A percentile compares a stretch with the other conserved stretches of the same genome.
Conservation (phyloP, 2,888 invertebrate genomes). For the Zygothrica quintamaculata region DNA sequence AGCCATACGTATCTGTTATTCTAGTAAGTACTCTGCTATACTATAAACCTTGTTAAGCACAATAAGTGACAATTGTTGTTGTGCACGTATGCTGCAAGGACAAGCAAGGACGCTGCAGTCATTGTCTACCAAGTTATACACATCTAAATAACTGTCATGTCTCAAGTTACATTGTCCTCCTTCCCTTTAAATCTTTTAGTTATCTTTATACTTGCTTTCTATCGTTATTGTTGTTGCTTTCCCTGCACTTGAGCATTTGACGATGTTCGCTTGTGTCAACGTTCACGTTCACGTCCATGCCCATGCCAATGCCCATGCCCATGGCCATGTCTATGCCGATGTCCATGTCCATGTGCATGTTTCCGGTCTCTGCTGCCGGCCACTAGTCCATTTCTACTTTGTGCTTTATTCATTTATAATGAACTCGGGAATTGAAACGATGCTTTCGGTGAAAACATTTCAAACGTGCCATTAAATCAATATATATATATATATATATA, state of each 20-base stretch:
- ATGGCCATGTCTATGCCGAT: too few species aligned
- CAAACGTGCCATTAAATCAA: slow-evolving; percentile 59
- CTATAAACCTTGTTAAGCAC: too few species aligned
- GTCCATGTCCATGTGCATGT: neutral
- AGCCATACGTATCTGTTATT: too few species aligned
- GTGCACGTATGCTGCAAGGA: slow-evolving; percentile 16
- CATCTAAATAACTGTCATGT: slow-evolving; percentile 32
- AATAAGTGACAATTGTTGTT: slow-evolving; percentile 10
- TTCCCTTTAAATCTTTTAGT: neutral
- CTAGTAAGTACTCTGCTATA: too few species aligned
- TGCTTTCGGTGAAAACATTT: slow-evolving; percentile 19
- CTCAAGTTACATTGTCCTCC: slow-evolving; percentile 1
- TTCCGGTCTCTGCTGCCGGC: slow-evolving; percentile 9
- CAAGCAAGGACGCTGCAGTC: slow-evolving; percentile 22
- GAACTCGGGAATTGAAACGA: slow-evolving; percentile 26
- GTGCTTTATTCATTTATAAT: slow-evolving; percentile 51
- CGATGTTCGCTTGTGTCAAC: slow-evolving; percentile 30
- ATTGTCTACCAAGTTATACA: slow-evolving; percentile 13
- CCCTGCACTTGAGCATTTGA: slow-evolving; percentile 19
- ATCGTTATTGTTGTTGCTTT: neutral
- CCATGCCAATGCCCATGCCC: neutral
- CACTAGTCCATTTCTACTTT: slow-evolving; percentile 21
- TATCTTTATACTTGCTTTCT: neutral
- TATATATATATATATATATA: too few species aligned
- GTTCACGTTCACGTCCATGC: neutral